phyloP scores from a whole-genome alignment of 2,113 vertebrate genomes.

The Enhydra lutris region DNA sequence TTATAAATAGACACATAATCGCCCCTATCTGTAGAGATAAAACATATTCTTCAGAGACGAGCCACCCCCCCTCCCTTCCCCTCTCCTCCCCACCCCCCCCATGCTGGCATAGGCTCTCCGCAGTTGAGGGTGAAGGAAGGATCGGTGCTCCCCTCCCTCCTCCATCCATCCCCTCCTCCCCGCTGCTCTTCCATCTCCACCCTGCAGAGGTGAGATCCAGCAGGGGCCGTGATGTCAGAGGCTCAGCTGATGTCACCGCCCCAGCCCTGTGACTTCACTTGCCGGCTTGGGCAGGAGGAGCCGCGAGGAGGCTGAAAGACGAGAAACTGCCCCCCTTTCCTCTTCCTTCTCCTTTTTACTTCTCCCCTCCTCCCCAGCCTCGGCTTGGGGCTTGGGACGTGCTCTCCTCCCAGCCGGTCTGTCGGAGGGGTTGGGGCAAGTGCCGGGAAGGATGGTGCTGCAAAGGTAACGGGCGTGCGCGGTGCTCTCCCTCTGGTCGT shows the following conservation, averaged over 20 bases:
- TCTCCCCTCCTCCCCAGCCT: constrained; percentile 27
- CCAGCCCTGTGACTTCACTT: constrained; percentile 86
- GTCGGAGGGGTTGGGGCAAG: constrained; percentile 77
- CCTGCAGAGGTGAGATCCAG: constrained; percentile 72
- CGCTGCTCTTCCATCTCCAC: constrained; percentile 60
- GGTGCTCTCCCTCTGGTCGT: constrained; percentile 67
- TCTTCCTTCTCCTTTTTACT: neutral
- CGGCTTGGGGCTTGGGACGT: neutral
- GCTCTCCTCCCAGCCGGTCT: constrained; percentile 33
- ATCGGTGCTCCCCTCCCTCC: constrained; percentile 44
- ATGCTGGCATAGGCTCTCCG: constrained; percentile 7
- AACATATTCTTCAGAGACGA: constrained; percentile 9
- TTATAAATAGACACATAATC: constrained; percentile 63
- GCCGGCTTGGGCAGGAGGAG: constrained; percentile 82
- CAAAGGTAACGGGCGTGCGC: constrained; percentile 80
- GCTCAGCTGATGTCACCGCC: constrained; percentile 85
- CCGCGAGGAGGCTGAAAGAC: constrained; percentile 77
- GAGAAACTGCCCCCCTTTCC: constrained; percentile 73
- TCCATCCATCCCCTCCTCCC: constrained; percentile 44
- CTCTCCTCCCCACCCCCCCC: neutral
- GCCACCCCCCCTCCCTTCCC: neutral
- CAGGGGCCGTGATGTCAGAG: constrained; percentile 85
- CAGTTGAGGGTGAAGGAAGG: constrained; percentile 31
- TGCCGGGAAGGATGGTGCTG: constrained; percentile 79
- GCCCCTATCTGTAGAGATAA: constrained; percentile 55